These are phyloP conservation scores for Napeogenes sylphis DNA, from an alignment of 2,888 invertebrate species.

Conservation along the genomic window DNA sequence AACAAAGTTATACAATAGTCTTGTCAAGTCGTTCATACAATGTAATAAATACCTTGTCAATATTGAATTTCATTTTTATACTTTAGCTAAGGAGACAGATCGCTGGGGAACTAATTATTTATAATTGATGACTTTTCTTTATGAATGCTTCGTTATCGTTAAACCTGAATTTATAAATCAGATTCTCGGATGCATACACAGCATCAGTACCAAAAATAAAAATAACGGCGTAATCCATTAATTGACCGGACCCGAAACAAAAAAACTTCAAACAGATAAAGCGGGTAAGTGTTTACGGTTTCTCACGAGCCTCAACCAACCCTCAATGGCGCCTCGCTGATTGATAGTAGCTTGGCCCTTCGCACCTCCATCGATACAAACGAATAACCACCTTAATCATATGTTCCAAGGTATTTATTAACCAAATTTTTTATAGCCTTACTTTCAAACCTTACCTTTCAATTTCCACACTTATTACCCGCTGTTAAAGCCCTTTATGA, in stretches of 20 bases:
- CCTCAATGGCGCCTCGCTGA: conserved; percentile 77
- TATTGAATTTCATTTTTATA: background rate
- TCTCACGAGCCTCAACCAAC: conserved; percentile 74
- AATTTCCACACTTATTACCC: conserved; percentile 36
- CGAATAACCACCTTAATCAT: conserved; percentile 39
- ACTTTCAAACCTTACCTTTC: conserved; percentile 35
- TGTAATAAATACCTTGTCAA: background rate
- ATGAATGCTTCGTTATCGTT: conserved; percentile 54
- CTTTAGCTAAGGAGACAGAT: background rate
- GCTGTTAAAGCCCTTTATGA: conserved; percentile 34
- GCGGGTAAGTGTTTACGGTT: conserved; percentile 76
- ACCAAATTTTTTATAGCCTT: conserved; percentile 29
- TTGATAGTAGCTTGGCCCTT: conserved; percentile 71
- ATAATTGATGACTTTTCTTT: conserved; percentile 43
- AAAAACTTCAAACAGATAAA: conserved; percentile 75
- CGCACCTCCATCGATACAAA: conserved; percentile 46
- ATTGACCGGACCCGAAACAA: conserved; percentile 73
- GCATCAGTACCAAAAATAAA: conserved; percentile 65
- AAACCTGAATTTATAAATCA: conserved; percentile 70
- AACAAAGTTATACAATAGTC: conserved; percentile 10
- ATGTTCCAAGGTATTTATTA: conserved; percentile 35
- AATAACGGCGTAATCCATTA: conserved; percentile 75
- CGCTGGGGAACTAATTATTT: conserved; percentile 9
- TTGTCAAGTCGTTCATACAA: no score
- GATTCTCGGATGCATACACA: conserved; percentile 55